Evolutionary conservation across 2,113 vertebrate genomes (phyloP).

Genomic region (Pomatostomus ruficeps): DNA sequence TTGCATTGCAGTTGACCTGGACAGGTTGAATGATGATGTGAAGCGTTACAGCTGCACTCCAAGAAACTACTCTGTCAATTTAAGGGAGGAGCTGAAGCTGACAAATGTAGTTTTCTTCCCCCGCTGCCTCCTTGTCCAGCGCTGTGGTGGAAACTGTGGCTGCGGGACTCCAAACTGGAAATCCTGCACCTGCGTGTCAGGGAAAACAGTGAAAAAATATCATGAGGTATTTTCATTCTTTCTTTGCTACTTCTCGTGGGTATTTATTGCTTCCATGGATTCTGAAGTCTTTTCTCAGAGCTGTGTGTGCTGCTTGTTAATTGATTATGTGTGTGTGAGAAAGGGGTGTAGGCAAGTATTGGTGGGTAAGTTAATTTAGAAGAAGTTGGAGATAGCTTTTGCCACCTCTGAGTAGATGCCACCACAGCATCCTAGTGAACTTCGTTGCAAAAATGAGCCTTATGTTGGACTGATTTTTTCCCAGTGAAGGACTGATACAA

Average conservation of each 20-base stretch:
- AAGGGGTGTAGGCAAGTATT: background rate
- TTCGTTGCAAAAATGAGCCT: background rate
- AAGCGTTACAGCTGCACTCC: slow-evolving; percentile 96
- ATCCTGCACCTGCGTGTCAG: slow-evolving; percentile 83
- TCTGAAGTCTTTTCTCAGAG: background rate
- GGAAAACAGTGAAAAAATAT: slow-evolving; percentile 84
- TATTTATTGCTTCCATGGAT: background rate
- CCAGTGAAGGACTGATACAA: background rate
- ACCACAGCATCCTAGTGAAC: background rate
- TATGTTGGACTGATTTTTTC: background rate
- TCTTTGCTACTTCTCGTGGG: background rate
- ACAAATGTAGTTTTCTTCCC: slow-evolving; percentile 91
- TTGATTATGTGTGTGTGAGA: background rate
- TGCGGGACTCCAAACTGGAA: slow-evolving; percentile 86
- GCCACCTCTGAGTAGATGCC: background rate
- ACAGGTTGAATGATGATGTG: slow-evolving; percentile 90
- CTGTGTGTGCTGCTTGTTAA: background rate
- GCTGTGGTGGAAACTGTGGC: slow-evolving; percentile 93
- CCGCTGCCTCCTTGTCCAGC: slow-evolving; percentile 91
- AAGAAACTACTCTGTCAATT: slow-evolving; percentile 89
- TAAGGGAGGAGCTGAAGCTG: slow-evolving; percentile 88
- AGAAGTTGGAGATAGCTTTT: background rate
- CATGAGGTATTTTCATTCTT: slow-evolving; percentile 80
- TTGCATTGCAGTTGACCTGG: slow-evolving; percentile 85
- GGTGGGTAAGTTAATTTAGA: background rate